These are phyloP conservation scores for Gambusia affinis DNA, from an alignment of 2,113 vertebrate genomes.

Conservation along the genomic window DNA sequence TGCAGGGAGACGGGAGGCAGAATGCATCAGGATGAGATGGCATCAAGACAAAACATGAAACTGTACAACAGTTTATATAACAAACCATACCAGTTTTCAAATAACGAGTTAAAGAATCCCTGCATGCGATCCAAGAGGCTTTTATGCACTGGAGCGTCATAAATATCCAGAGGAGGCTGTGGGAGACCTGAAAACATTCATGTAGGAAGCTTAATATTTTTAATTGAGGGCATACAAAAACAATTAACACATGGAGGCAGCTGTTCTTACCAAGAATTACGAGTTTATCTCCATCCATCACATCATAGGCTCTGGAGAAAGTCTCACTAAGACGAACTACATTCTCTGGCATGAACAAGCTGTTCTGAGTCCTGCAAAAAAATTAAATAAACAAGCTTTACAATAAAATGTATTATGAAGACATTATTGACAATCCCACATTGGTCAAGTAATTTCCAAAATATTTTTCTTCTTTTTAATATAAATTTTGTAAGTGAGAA, in stretches of 20 bases:
- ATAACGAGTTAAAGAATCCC: constrained; percentile 90
- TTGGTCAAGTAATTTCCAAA: too few species aligned
- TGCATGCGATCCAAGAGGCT: constrained; percentile 91
- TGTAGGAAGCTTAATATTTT: not conserved
- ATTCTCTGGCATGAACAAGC: constrained; percentile 90
- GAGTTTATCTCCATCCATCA: constrained; percentile 92
- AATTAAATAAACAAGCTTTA: not conserved
- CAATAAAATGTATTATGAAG: too few species aligned
- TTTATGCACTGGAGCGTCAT: constrained; percentile 88
- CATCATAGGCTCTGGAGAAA: constrained; percentile 85
- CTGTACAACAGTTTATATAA: not conserved
- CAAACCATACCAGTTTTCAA: constrained; percentile 90
- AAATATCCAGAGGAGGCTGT: constrained; percentile 86
- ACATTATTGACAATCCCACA: too few species aligned
- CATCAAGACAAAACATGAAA: not conserved
- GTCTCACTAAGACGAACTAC: constrained; percentile 87
- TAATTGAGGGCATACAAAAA: not conserved
- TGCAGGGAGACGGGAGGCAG: constrained; percentile 46
- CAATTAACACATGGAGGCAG: not conserved
- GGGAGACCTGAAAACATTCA: constrained; percentile 81
- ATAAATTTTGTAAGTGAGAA: not conserved
- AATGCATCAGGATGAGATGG: not conserved
- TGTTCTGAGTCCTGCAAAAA: constrained; percentile 85
- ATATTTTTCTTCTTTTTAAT: not conserved
- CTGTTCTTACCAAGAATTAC: constrained; percentile 86